These are phyloP conservation scores for Salvelinus namaycush DNA, from an alignment of 2,113 vertebrate genomes.

Conservation along the genomic window DNA sequence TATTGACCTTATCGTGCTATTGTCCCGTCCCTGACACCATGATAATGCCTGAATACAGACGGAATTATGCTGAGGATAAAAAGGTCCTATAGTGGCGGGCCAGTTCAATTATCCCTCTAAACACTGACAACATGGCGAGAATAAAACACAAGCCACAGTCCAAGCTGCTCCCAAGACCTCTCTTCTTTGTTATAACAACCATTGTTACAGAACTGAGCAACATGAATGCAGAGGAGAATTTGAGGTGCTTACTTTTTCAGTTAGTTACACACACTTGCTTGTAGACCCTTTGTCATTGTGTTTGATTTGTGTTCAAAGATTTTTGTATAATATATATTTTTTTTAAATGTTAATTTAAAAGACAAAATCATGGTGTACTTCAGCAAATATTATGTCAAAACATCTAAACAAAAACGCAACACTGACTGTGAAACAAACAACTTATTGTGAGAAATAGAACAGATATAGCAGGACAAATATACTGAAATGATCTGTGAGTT, in stretches of 20 bases:
- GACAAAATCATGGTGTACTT: neutral
- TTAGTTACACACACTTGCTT: neutral
- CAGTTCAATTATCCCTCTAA: slow-evolving; percentile 73
- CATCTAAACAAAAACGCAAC: neutral
- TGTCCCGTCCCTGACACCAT: slow-evolving; percentile 72
- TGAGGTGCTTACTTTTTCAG: neutral
- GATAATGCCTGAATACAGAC: slow-evolving; percentile 75
- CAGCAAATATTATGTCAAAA: neutral
- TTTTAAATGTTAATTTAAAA: no score
- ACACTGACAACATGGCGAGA: slow-evolving; percentile 71
- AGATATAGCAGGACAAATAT: neutral
- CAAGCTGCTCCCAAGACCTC: slow-evolving; percentile 72
- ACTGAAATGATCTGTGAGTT: neutral
- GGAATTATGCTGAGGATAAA: slow-evolving; percentile 76
- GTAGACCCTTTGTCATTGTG: fast-evolving
- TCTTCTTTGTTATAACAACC: slow-evolving; percentile 68
- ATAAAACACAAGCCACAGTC: slow-evolving; percentile 69
- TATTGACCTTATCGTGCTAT: slow-evolving; percentile 78
- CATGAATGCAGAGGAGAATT: slow-evolving; percentile 53
- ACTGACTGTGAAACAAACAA: no score
- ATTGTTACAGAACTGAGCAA: slow-evolving; percentile 65
- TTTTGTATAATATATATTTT: neutral
- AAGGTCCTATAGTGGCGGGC: slow-evolving; percentile 73
- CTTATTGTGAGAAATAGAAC: slow-evolving; percentile 20
- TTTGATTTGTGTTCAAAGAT: neutral